These are phyloP conservation scores for Pachymerium ferrugineum DNA, from an alignment of 2,888 invertebrate genomes.

Conservation along the genomic window DNA sequence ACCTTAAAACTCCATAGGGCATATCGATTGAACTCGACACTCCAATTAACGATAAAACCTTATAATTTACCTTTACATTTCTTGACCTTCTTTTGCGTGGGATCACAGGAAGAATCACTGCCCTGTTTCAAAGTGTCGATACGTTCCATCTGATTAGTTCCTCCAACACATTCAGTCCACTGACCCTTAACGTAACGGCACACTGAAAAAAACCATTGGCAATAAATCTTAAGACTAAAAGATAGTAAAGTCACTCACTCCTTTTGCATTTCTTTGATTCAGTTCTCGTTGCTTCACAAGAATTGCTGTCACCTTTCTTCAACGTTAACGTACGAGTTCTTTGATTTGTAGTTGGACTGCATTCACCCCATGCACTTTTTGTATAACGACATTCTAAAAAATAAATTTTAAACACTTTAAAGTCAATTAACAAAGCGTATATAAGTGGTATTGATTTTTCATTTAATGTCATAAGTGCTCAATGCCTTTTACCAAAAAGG, in stretches of 20 bases:
- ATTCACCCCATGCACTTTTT: constrained; percentile 82
- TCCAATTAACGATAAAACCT: no score
- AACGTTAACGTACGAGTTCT: constrained; percentile 73
- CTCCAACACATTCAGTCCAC: constrained; percentile 40
- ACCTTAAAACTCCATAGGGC: no score
- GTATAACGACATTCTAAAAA: constrained; percentile 64
- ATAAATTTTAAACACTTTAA: background rate
- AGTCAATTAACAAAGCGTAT: background rate
- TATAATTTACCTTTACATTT: constrained; percentile 39
- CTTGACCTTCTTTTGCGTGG: constrained; percentile 39
- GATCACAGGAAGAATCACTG: constrained; percentile 39
- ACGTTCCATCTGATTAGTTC: constrained; percentile 38
- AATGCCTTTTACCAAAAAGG: no score
- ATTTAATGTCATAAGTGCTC: no score
- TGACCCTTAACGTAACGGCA: constrained; percentile 41
- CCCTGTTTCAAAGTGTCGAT: constrained; percentile 46
- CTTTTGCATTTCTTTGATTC: constrained; percentile 90
- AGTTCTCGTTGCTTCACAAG: constrained; percentile 74
- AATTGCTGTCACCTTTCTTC: constrained; percentile 73
- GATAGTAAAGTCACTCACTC: constrained; percentile 56
- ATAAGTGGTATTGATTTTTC: background rate
- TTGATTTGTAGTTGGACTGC: constrained; percentile 75
- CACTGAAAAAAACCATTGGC: constrained; percentile 44
- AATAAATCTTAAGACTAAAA: constrained; percentile 2
- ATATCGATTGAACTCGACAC: no score